These are phyloP conservation scores for Lasiurus cinereus DNA, from an alignment of 2,113 vertebrate species.

Conservation along the genomic window DNA sequence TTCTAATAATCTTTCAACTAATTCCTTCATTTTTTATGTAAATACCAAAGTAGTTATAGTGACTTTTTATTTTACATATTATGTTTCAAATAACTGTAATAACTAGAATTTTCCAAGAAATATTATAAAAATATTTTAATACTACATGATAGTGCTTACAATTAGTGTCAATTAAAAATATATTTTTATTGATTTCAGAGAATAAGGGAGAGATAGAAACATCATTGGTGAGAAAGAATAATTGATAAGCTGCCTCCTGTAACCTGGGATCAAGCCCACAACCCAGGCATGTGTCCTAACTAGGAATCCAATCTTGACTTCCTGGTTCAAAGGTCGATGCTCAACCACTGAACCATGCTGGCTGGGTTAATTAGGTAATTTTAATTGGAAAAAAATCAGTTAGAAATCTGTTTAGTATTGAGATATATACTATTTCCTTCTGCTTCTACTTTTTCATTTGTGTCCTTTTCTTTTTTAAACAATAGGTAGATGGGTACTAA, in stretches of 20 bases:
- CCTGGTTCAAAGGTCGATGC: too few species aligned
- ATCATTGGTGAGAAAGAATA: too few species aligned
- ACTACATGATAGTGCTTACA: background rate
- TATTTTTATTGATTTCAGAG: too few species aligned
- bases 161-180: background rate
- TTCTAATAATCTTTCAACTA: slow-evolving; percentile 36
- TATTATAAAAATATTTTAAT: background rate
- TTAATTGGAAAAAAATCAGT: slow-evolving; percentile 21
- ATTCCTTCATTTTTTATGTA: slow-evolving; percentile 12
- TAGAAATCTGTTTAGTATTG: slow-evolving; percentile 4
- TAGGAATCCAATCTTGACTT: too few species aligned
- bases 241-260: too few species aligned
- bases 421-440: background rate
- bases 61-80: slow-evolving; percentile 13
- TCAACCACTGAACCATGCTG: too few species aligned
- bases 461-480: background rate
- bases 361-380: background rate
- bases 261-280: too few species aligned
- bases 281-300: too few species aligned
- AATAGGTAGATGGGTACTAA: background rate
- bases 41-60: background rate
- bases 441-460: slow-evolving; percentile 15
- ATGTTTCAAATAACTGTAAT: slow-evolving; percentile 11
- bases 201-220: too few species aligned
- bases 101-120: background rate